These are phyloP conservation scores for Euphydryas editha DNA, from an alignment of 2,888 invertebrate species.

Conservation along the genomic window DNA sequence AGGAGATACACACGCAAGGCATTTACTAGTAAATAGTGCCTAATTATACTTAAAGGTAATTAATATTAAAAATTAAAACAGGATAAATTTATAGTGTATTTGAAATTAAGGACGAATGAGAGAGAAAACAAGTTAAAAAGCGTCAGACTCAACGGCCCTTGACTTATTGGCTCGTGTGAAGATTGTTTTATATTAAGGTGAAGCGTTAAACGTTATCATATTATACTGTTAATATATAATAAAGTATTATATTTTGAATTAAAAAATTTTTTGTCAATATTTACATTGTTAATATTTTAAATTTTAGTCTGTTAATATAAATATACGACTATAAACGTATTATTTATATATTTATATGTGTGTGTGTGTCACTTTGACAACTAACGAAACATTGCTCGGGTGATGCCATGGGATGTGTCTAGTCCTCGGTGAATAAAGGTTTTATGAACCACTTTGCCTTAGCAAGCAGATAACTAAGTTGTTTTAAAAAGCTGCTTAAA, in stretches of 20 bases:
- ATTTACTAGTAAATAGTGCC: background rate
- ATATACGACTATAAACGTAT: background rate
- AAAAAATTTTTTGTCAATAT: background rate
- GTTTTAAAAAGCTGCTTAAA: too few species aligned
- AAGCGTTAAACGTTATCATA: conserved; percentile 28
- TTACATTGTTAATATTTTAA: background rate
- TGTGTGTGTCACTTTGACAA: too few species aligned
- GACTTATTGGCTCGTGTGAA: conserved; percentile 60
- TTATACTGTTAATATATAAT: too few species aligned
- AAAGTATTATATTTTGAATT: too few species aligned
- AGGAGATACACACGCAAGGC: background rate
- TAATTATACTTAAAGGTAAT: background rate
- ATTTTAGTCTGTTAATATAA: background rate
- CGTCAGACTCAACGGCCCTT: conserved; percentile 52
- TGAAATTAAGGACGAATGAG: conserved; percentile 71
- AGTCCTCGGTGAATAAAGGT: too few species aligned
- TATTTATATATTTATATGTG: too few species aligned
- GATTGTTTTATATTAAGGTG: conserved; percentile 60
- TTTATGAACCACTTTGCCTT: too few species aligned
- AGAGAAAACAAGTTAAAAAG: conserved; percentile 68
- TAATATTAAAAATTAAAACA: background rate
- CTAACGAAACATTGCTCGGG: too few species aligned
- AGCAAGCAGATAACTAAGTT: too few species aligned
- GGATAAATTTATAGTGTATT: conserved; percentile 39
- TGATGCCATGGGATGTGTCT: too few species aligned